Percentiles rank a stretch among this genome's conserved stretches.
Evolutionary conservation across 2,797 vertebrate species (phyloP).

Genomic region (Phalanger gymnotis): DNA sequence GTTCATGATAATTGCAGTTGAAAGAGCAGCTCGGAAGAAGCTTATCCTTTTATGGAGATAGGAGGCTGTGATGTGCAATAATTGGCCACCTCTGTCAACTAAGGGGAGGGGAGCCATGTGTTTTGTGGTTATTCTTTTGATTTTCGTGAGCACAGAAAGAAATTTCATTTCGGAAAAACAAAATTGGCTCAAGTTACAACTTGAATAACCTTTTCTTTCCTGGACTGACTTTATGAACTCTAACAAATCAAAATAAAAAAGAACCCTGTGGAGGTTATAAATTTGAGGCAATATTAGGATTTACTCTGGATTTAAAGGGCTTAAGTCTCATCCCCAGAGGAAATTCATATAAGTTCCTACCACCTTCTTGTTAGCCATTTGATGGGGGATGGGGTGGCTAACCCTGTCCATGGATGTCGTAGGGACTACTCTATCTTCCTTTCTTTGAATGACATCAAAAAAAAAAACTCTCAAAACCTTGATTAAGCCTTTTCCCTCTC

Average conservation of each 20-base stretch:
- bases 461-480: neutral
- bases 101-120: conserved; percentile 32
- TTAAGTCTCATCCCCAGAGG: neutral
- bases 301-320: neutral
- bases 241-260: conserved; percentile 25
- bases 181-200: neutral
- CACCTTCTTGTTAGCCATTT: neutral
- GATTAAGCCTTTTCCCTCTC: neutral
- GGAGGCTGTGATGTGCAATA: conserved; percentile 45
- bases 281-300: neutral
- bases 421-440: neutral
- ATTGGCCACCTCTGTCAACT: conserved; percentile 49
- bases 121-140: conserved; percentile 46
- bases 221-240: neutral
- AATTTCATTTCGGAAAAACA: conserved; percentile 47
- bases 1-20: conserved; percentile 42
- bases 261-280: neutral
- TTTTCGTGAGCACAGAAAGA: conserved; percentile 31
- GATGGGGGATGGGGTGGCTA: neutral
- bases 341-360: neutral
- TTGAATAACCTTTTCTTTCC: conserved; percentile 14
- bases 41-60: conserved; percentile 18
- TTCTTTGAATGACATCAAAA: neutral
- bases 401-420: neutral
- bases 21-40: conserved; percentile 52